Evolutionary conservation across 1,140 invertebrate species (phyloP).

Genomic region (Philopotamus ludificatus): DNA sequence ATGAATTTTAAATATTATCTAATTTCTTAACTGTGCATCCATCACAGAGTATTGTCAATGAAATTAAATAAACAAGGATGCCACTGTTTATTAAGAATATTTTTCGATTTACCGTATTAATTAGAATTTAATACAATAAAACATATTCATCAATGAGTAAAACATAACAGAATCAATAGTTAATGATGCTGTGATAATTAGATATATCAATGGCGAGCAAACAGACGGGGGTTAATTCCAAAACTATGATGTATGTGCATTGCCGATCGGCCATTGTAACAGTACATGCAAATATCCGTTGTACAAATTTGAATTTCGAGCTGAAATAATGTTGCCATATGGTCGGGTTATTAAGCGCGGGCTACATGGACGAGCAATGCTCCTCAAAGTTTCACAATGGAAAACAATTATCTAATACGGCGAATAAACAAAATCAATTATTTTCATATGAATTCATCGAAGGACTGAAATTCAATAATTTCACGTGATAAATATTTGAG

Average conservation of each 20-base stretch:
- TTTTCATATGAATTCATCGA: conserved; percentile 12
- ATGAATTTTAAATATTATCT: too few relatives aligned
- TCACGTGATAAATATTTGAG: not conserved
- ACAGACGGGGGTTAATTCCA: not conserved
- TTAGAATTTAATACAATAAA: too few relatives aligned
- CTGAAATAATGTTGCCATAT: conserved; percentile 40
- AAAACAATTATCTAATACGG: not conserved
- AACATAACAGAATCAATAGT: too few relatives aligned
- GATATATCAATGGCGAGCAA: not conserved
- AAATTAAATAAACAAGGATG: too few relatives aligned
- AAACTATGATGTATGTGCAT: conserved; percentile 5
- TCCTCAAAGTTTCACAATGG: conserved; percentile 19
- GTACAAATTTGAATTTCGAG: conserved; percentile 39
- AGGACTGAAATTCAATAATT: too few relatives aligned
- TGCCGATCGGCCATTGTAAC: conserved; percentile 14
- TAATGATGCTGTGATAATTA: not conserved
- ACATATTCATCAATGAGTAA: too few relatives aligned
- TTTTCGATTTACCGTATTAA: too few relatives aligned
- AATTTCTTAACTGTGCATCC: too few relatives aligned
- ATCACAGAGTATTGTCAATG: too few relatives aligned
- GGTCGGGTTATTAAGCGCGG: conserved; percentile 23
- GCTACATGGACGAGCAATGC: too few relatives aligned
- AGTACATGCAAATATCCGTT: conserved; percentile 21
- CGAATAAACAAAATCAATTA: conserved; percentile 9
- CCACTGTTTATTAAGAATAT: too few relatives aligned